phyloP scores from a whole-genome alignment of 2,797 vertebrate genomes.

The Uromys caudimaculatus region DNA sequence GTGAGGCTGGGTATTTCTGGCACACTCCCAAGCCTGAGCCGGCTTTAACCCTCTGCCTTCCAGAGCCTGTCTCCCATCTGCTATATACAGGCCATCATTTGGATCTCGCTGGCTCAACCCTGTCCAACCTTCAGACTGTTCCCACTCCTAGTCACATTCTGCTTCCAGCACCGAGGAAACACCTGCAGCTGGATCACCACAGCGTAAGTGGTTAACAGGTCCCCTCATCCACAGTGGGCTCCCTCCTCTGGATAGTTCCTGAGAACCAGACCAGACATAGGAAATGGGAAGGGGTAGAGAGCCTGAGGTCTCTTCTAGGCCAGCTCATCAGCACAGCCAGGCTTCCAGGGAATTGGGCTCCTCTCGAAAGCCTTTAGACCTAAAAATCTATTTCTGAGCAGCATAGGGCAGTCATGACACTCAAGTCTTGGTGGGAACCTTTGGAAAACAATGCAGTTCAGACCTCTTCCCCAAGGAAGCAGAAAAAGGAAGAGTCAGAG shows the following conservation, averaged over 20 bases:
- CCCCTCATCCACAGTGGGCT: not conserved
- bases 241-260: not conserved
- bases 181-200: not conserved
- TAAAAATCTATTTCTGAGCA: not conserved
- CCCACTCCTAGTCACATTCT: too few species aligned
- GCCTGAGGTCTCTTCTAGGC: not conserved
- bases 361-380: not conserved
- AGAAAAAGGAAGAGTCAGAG: not conserved
- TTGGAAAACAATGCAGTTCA: not conserved
- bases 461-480: not conserved
- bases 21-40: too few species aligned
- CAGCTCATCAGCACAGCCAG: not conserved
- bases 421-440: not conserved
- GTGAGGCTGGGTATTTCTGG: not conserved
- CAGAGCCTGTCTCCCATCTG: not conserved
- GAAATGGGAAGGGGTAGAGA: not conserved
- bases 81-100: not conserved
- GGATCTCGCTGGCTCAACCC: not conserved
- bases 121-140: not conserved
- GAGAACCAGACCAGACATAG: not conserved
- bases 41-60: not conserved
- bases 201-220: not conserved
- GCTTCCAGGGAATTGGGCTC: not conserved
- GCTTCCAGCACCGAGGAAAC: not conserved
- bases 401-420: not conserved